A percentile compares a stretch with the other conserved stretches of the same genome.
These are phyloP conservation scores for Allacma fusca DNA, from an alignment of 2,888 invertebrate species.

Conservation along the genomic window DNA sequence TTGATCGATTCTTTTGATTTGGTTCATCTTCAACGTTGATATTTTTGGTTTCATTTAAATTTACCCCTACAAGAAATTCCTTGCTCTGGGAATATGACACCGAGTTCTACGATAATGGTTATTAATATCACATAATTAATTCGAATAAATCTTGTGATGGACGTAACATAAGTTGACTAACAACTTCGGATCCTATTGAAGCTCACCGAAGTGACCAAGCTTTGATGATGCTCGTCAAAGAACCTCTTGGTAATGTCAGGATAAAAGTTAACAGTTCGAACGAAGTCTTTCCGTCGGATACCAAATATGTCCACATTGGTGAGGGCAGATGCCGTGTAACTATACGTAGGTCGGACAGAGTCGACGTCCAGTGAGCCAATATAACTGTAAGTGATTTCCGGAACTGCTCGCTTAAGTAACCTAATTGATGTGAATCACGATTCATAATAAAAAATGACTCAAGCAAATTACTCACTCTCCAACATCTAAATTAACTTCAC, in stretches of 20 bases:
- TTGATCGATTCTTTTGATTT: not conserved
- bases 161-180: too few species aligned
- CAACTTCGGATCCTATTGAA: too few species aligned
- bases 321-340: constrained; percentile 29
- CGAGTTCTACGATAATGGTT: too few species aligned
- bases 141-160: too few species aligned
- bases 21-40: not conserved
- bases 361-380: constrained; percentile 39
- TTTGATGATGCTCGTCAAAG: not conserved
- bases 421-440: constrained; percentile 18
- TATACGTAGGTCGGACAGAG: constrained; percentile 25
- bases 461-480: constrained; percentile 44
- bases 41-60: too few species aligned
- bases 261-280: constrained; percentile 27
- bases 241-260: constrained; percentile 38
- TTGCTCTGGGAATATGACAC: too few species aligned
- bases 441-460: not conserved
- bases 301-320: constrained; percentile 45
- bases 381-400: constrained; percentile 24
- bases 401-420: not conserved
- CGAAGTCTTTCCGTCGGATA: constrained; percentile 40
- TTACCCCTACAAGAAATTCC: too few species aligned
- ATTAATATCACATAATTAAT: too few species aligned
- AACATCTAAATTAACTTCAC: constrained; percentile 35
- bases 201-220: not conserved